phyloP scores from a whole-genome alignment of 2,888 invertebrate genomes.

The Phaonia tiefii region DNA sequence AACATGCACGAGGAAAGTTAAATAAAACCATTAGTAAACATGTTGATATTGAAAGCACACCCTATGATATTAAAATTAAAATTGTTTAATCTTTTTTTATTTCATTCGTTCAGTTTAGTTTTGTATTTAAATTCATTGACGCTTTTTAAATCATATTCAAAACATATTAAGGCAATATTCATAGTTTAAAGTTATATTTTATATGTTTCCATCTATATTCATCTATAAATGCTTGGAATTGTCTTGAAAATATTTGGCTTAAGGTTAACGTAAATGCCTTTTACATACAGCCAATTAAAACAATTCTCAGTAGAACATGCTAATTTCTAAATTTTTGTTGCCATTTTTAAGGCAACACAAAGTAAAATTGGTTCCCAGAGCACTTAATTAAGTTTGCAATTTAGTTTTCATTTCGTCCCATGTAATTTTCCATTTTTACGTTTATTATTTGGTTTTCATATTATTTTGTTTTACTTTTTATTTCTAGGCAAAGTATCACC shows the following conservation, averaged over 20 bases:
- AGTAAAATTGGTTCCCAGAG: not conserved
- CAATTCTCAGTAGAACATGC: too few species aligned
- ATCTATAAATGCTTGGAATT: not conserved
- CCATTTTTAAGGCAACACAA: not conserved
- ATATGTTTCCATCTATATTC: too few species aligned
- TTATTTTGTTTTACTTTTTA: constrained; percentile 64
- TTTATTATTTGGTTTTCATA: constrained; percentile 62
- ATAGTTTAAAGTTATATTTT: not conserved
- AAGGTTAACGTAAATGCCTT: too few species aligned
- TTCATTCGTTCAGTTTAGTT: constrained; percentile 11
- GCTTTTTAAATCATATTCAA: not conserved
- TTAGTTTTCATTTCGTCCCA: constrained; percentile 76
- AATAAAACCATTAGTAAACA: constrained; percentile 74
- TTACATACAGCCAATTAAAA: too few species aligned
- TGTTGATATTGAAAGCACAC: constrained; percentile 77
- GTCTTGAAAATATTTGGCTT: not conserved
- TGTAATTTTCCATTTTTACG: constrained; percentile 69
- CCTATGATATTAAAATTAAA: constrained; percentile 81
- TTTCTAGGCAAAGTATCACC: constrained; percentile 73
- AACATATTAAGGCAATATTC: not conserved
- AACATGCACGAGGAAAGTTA: constrained; percentile 78
- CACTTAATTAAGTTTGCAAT: constrained; percentile 70
- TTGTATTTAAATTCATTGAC: not conserved
- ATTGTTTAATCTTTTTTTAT: constrained; percentile 75
- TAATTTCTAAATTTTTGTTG: too few species aligned